These are phyloP conservation scores for Odontomachus brunneus DNA, from an alignment of 1,140 invertebrate genomes.

Conservation along the genomic window DNA sequence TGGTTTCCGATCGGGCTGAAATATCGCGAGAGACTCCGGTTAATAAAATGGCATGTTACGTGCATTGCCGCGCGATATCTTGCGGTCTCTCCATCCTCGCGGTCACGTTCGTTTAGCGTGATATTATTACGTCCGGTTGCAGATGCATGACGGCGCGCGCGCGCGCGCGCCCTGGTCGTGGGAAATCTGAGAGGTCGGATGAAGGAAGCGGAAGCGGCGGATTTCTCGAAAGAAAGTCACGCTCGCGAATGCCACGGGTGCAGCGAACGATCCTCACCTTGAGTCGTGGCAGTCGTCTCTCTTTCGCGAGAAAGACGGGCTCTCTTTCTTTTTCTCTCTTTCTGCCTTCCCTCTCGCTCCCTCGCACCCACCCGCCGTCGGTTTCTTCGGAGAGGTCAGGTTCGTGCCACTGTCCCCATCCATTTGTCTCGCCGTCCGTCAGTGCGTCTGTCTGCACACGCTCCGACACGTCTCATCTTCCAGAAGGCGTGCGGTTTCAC, in stretches of 20 bases:
- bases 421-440: conserved; percentile 64
- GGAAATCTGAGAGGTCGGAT: conserved; percentile 10
- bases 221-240: conserved; percentile 12
- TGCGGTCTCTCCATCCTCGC: too few species aligned
- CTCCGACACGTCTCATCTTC: not conserved
- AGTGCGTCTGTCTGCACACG: conserved; percentile 1
- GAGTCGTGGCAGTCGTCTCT: conserved; percentile 15
- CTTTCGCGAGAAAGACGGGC: conserved; percentile 24
- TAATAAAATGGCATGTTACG: not conserved
- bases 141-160: not conserved
- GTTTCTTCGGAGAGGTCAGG: conserved; percentile 55
- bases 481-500: not conserved
- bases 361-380: not conserved
- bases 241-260: conserved; percentile 1
- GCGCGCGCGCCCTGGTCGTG: not conserved
- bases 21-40: too few species aligned
- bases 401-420: conserved; percentile 76
- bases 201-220: conserved; percentile 7
- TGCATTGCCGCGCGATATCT: not conserved
- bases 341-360: not conserved
- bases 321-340: not conserved
- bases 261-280: conserved; percentile 42
- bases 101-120: too few species aligned
- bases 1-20: too few species aligned
- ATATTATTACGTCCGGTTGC: too few species aligned